Conservation (phyloP, 2,797 vertebrate species). For the Siniperca obscura region DNA sequence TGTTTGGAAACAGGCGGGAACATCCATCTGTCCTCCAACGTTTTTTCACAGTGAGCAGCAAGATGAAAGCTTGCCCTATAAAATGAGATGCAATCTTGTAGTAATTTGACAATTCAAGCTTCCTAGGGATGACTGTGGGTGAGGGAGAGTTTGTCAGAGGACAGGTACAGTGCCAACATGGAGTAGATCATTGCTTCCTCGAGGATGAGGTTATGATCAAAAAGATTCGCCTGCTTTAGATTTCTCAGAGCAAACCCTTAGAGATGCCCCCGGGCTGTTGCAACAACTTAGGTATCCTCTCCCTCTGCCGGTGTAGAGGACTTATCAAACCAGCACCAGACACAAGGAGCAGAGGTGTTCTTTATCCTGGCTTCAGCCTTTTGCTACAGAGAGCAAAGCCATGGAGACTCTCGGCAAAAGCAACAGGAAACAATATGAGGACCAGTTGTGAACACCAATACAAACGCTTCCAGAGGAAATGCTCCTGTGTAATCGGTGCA, state of each 20-base stretch:
- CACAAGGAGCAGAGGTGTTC: conserved; percentile 41
- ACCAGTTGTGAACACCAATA: conserved; percentile 19
- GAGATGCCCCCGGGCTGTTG: conserved; percentile 68
- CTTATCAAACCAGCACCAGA: conserved; percentile 65
- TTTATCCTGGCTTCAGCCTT: conserved; percentile 41
- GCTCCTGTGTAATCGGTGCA: conserved; percentile 17
- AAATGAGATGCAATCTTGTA: conserved; percentile 50
- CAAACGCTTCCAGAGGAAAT: conserved; percentile 19
- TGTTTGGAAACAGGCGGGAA: conserved; percentile 30
- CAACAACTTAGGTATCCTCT: conserved; percentile 64
- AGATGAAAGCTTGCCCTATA: conserved; percentile 56
- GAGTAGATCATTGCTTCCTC: conserved; percentile 57
- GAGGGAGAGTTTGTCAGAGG: conserved; percentile 42
- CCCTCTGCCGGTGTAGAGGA: conserved; percentile 47
- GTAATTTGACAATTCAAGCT: conserved; percentile 33
- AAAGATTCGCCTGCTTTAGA: conserved; percentile 70
- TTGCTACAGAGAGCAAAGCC: conserved; percentile 47
- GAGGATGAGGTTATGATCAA: conserved; percentile 71
- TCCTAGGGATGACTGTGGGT: conserved; percentile 19
- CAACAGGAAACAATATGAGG: conserved; percentile 40
- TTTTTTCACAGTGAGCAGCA: background rate
- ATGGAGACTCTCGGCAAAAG: conserved; percentile 13
- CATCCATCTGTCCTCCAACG: conserved; percentile 3
- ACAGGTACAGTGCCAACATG: conserved; percentile 43
- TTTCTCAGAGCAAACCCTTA: conserved; percentile 65